phyloP scores from a whole-genome alignment of 2,888 invertebrate genomes.

The Ditula angustiorana region DNA sequence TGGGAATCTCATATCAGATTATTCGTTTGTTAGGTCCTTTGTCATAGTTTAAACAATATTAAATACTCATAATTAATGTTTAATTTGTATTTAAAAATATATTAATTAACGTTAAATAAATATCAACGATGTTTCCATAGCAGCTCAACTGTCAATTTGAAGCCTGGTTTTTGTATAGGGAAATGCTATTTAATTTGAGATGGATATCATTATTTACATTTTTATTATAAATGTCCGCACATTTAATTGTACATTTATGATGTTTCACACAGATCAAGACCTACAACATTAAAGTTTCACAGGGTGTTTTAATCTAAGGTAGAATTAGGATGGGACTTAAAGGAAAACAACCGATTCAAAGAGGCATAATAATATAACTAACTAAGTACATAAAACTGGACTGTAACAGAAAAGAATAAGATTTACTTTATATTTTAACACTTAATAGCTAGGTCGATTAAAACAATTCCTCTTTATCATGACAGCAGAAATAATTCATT shows the following conservation, averaged over 20 bases:
- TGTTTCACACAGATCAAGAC: slow-evolving; percentile 53
- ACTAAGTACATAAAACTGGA: slow-evolving; percentile 9
- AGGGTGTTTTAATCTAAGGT: slow-evolving; percentile 84
- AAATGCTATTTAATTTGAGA: neutral
- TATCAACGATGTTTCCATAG: slow-evolving; percentile 6
- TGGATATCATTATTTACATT: neutral
- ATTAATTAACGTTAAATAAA: neutral
- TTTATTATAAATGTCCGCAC: slow-evolving; percentile 14
- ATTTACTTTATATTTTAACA: slow-evolving; percentile 1
- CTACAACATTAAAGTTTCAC: slow-evolving; percentile 65
- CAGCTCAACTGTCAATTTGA: slow-evolving; percentile 17
- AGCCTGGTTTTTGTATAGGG: neutral
- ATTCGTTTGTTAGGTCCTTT: slow-evolving; percentile 26
- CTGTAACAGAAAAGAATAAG: neutral
- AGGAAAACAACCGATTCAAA: slow-evolving; percentile 41
- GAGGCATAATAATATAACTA: slow-evolving; percentile 47
- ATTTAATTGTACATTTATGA: slow-evolving; percentile 49
- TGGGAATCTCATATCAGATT: slow-evolving; percentile 67
- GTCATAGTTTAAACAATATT: slow-evolving; percentile 1
- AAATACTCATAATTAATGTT: slow-evolving; percentile 4
- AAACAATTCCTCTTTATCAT: neutral
- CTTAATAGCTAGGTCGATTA: neutral
- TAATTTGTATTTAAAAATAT: slow-evolving; percentile 9
- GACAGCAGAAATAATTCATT: neutral
- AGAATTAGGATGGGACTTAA: slow-evolving; percentile 70